Evolutionary conservation across 2,888 invertebrate genomes (phyloP).

Genomic region (Phaonia tiefii): DNA sequence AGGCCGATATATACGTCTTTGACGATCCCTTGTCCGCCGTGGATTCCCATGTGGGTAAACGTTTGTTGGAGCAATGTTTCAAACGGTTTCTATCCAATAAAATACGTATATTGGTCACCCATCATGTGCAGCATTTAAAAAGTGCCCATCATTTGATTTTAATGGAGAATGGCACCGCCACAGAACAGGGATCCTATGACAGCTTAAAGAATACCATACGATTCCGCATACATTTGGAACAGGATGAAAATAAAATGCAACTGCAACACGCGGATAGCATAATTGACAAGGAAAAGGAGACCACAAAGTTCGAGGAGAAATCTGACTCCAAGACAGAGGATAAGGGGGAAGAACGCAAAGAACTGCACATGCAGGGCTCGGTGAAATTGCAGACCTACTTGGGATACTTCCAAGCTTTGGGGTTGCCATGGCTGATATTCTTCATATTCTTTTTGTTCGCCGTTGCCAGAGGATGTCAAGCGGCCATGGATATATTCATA

Average conservation of each 20-base stretch:
- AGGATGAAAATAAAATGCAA: constrained; percentile 67
- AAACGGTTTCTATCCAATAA: constrained; percentile 83
- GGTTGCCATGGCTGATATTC: constrained; percentile 78
- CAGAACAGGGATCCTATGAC: constrained; percentile 76
- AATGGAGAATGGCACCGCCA: constrained; percentile 81
- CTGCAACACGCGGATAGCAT: constrained; percentile 73
- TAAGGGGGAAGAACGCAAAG: constrained; percentile 79
- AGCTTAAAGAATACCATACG: constrained; percentile 82
- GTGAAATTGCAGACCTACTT: constrained; percentile 83
- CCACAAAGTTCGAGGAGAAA: constrained; percentile 31
- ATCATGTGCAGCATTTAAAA: constrained; percentile 84
- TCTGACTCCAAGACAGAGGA: constrained; percentile 58
- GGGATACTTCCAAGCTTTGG: constrained; percentile 82
- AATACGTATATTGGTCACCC: constrained; percentile 87
- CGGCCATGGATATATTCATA: constrained; percentile 88
- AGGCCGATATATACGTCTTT: constrained; percentile 88
- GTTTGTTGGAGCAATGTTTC: constrained; percentile 87
- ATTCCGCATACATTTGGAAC: constrained; percentile 77
- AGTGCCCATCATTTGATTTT: constrained; percentile 82
- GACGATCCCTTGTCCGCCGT: constrained; percentile 91
- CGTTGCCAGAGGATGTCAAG: constrained; percentile 84
- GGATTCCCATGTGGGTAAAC: constrained; percentile 87
- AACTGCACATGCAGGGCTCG: constrained; percentile 84
- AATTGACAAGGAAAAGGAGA: constrained; percentile 70
- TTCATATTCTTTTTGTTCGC: constrained; percentile 81